Evolutionary conservation across 2,888 invertebrate species (phyloP).

Genomic region (Reticulitermes lucifugus): DNA sequence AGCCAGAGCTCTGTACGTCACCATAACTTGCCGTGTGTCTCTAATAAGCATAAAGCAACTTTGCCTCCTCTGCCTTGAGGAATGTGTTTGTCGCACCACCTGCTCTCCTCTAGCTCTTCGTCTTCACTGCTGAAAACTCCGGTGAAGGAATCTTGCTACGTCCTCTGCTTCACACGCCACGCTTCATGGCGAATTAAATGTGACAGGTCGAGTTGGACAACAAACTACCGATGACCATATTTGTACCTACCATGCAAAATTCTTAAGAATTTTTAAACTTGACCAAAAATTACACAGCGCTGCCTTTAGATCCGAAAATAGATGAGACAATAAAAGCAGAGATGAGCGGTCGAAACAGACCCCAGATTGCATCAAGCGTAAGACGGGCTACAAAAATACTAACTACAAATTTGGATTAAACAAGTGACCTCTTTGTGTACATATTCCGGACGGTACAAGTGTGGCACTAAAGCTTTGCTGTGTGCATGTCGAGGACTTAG

Average conservation of each 20-base stretch:
- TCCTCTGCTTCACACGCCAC: no score
- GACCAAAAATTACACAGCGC: no score
- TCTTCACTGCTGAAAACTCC: background rate
- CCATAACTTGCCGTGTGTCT: background rate
- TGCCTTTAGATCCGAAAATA: no score
- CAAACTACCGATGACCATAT: no score
- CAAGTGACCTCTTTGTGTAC: background rate
- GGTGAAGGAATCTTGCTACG: background rate
- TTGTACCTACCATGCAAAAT: no score
- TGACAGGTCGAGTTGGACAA: no score
- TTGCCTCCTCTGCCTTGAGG: background rate
- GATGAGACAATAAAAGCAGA: no score
- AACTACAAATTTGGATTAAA: background rate
- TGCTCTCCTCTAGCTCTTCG: background rate
- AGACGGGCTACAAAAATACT: background rate
- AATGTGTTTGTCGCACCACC: conserved; percentile 13
- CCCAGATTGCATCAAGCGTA: no score
- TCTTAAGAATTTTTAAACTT: no score
- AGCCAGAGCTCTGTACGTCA: background rate
- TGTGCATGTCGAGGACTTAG: background rate
- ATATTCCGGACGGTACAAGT: background rate
- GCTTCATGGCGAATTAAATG: no score
- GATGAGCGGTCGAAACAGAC: no score
- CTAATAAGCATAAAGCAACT: conserved; percentile 13
- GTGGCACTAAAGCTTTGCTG: background rate